Evolutionary conservation across 2,113 vertebrate genomes (phyloP).

Genomic region (Lucifuga dentata): DNA sequence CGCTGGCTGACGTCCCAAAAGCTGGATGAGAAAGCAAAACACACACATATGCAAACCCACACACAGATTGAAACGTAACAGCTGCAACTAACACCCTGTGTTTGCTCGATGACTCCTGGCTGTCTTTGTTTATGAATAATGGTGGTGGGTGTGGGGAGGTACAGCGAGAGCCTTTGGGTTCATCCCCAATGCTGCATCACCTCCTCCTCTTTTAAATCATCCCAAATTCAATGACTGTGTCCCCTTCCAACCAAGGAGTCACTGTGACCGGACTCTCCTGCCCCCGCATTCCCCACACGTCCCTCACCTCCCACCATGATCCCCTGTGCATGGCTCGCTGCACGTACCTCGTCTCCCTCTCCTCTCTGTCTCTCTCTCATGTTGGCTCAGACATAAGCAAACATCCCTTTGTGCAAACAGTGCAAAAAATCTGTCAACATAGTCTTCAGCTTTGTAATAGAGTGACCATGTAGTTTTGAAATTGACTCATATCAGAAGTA

Average conservation of each 20-base stretch:
- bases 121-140: slow-evolving; percentile 53
- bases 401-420: slow-evolving; percentile 80
- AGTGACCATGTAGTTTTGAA: slow-evolving; percentile 21
- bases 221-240: slow-evolving; percentile 46
- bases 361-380: slow-evolving; percentile 66
- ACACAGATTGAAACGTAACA: slow-evolving; percentile 6
- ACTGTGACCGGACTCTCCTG: slow-evolving; percentile 72
- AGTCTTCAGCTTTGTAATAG: slow-evolving; percentile 28
- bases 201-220: slow-evolving; percentile 41
- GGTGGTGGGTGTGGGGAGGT: background rate
- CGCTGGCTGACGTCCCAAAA: slow-evolving; percentile 74
- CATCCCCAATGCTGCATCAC: slow-evolving; percentile 23
- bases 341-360: slow-evolving; percentile 82
- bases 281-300: slow-evolving; percentile 59
- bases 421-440: slow-evolving; percentile 65
- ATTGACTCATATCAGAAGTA: slow-evolving; percentile 16
- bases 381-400: slow-evolving; percentile 83
- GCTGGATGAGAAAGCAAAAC: slow-evolving; percentile 50
- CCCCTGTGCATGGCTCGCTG: slow-evolving; percentile 77
- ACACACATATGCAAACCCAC: slow-evolving; percentile 26
- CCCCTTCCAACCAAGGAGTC: slow-evolving; percentile 77
- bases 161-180: slow-evolving; percentile 42
- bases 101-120: slow-evolving; percentile 18
- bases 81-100: slow-evolving; percentile 32
- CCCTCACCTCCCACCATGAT: slow-evolving; percentile 68